Conservation (phyloP, 2,888 invertebrate species). For the Listrodromus nycthemerus region DNA sequence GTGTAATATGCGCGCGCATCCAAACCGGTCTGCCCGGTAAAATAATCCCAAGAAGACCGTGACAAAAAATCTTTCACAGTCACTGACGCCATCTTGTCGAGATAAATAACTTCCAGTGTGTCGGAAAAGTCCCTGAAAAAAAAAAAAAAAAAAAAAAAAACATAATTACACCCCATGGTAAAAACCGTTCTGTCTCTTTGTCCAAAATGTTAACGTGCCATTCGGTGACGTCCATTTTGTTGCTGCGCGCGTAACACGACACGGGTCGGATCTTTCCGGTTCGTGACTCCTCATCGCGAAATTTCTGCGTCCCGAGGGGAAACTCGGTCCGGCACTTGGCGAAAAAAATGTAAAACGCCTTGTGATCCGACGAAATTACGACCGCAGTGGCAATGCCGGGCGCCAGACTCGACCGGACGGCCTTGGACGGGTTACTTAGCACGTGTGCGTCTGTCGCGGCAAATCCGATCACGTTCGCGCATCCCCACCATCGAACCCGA, state of each 20-base stretch:
- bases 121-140: too few species aligned
- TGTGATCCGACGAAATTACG: neutral
- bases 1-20: too few species aligned
- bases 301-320: neutral
- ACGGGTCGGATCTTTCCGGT: neutral
- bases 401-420: slow-evolving; percentile 63
- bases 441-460: slow-evolving; percentile 55
- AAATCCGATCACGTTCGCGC: slow-evolving; percentile 63
- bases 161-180: too few species aligned
- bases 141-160: too few species aligned
- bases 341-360: slow-evolving; percentile 38
- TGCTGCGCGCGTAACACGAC: neutral
- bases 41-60: too few species aligned
- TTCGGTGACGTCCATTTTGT: too few species aligned
- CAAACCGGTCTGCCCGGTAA: too few species aligned
- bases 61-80: too few species aligned
- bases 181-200: too few species aligned
- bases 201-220: too few species aligned
- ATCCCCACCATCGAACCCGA: slow-evolving; percentile 38
- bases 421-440: slow-evolving; percentile 66
- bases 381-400: slow-evolving; percentile 52
- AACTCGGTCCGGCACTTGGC: slow-evolving; percentile 3
- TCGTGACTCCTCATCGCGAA: slow-evolving; percentile 6
- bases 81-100: too few species aligned
- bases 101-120: too few species aligned